Evolutionary conservation across 1,140 invertebrate species (phyloP).

Genomic region (Apis dorsata): DNA sequence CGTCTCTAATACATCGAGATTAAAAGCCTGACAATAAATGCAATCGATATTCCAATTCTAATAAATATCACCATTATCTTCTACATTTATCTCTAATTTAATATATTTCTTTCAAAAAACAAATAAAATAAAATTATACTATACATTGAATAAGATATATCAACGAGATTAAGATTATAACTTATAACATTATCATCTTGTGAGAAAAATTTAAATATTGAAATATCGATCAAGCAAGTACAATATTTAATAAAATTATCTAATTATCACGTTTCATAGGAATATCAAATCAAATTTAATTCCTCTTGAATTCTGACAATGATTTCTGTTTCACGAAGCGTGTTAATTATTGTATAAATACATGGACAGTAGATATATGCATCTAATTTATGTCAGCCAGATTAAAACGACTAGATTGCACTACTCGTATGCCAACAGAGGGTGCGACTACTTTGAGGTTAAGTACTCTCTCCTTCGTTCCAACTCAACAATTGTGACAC

Average conservation of each 20-base stretch:
- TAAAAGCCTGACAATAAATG: background rate
- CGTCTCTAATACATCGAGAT: background rate
- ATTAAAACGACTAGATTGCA: constrained; percentile 56
- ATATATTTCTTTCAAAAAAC: no score
- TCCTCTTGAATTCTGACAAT: constrained; percentile 21
- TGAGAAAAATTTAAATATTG: background rate
- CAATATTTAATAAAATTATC: background rate
- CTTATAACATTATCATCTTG: background rate
- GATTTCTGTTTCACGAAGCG: constrained; percentile 32
- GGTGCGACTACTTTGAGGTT: constrained; percentile 48
- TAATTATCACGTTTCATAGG: background rate
- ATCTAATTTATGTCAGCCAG: constrained; percentile 58
- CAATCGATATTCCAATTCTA: background rate
- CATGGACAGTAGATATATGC: constrained; percentile 19
- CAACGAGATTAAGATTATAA: background rate
- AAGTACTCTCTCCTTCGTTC: constrained; percentile 39
- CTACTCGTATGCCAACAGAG: constrained; percentile 40
- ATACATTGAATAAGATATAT: no score
- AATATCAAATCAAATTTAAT: constrained; percentile 13
- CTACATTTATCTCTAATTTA: no score
- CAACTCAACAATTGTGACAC: constrained; percentile 52
- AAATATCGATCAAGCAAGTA: no score
- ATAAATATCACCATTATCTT: background rate
- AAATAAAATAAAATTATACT: no score
- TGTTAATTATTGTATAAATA: constrained; percentile 52